Base-by-base conservation (phyloP, 53 echinoderm and acorn worm species). In the Arbacia lixula region DNA sequence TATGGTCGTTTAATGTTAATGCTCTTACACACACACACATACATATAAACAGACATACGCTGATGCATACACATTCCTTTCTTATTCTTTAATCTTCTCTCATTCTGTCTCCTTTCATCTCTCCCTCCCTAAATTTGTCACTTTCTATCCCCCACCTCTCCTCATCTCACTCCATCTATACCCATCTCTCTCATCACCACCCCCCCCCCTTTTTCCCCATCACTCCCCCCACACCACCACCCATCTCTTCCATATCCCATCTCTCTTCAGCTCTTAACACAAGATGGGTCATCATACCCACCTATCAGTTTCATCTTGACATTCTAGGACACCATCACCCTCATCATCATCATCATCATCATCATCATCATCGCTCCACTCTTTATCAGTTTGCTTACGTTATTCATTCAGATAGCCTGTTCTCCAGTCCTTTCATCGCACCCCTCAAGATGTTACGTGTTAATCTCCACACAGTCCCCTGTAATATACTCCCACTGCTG, bases 281-380 rank as follows among this genome's bases (percentile, higher is more conserved):
- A n/a, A n/a, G n/a, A n/a, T n/a, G n/a, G n/a, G n/a, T 46, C 46
- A 8, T 14, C 14, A 46, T 25, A 60, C 60, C 25, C 26, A 19
- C 1, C 25, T 32, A 21, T 2, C 28, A 60, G 21, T 60, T 10
- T 60, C 25, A 60, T 8, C 46, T 46, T 8, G 8, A 46, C 8
- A 14, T 46, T 8, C 14, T 46, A n/a, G n/a, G 14, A 51, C n/a
- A 1, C 19, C 50, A 50, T 50, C 50, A 50, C 27, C 49, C 60
- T 65, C 31, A 20, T 16, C 57, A 56, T 56, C 57, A 56, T 56
- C 14, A 56, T 56, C 12, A 56, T 56, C 57, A 56, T 56, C 57
- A 56, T 56, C 57, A 56, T 56, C 57, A 56, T 11, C 57, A 56
- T 56, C 57, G 5, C n/a, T n/a, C n/a, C n/a, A n/a, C n/a, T n/a